A percentile compares a stretch with the other conserved stretches of the same genome.
phyloP scores from a whole-genome alignment of 2,113 vertebrate genomes.

The Petromus typicus region DNA sequence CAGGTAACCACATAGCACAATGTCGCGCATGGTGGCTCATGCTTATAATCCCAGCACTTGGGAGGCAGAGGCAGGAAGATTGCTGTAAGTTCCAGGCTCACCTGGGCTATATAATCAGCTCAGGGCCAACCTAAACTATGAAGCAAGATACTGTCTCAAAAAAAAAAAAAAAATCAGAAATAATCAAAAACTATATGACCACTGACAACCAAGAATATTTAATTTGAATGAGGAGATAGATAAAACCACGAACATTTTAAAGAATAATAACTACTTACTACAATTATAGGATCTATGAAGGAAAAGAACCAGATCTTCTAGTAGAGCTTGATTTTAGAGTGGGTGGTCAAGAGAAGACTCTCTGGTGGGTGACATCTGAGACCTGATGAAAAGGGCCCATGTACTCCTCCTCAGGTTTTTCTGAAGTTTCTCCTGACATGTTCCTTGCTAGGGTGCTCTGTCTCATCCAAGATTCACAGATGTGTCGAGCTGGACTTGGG shows the following conservation, averaged over 20 bases:
- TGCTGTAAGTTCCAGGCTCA: no score
- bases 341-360: background rate
- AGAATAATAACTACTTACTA: conserved; percentile 26
- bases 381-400: background rate
- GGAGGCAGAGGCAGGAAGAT: no score
- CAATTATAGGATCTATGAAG: background rate
- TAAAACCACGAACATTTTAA: background rate
- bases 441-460: background rate
- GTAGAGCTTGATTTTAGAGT: background rate
- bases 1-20: no score
- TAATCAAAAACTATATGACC: conserved; percentile 25
- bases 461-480: background rate
- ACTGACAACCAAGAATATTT: background rate
- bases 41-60: no score
- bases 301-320: background rate
- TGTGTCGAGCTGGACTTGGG: background rate
- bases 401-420: background rate
- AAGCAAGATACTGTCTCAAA: no score
- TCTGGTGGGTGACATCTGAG: background rate
- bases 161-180: no score
- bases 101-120: no score
- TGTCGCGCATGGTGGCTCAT: no score
- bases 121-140: no score
- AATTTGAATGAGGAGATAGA: background rate
- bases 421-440: background rate